Percentiles rank a stretch among this genome's conserved stretches.
Conservation (phyloP, 1,140 invertebrate genomes). For the Sycobia sp. region DNA sequence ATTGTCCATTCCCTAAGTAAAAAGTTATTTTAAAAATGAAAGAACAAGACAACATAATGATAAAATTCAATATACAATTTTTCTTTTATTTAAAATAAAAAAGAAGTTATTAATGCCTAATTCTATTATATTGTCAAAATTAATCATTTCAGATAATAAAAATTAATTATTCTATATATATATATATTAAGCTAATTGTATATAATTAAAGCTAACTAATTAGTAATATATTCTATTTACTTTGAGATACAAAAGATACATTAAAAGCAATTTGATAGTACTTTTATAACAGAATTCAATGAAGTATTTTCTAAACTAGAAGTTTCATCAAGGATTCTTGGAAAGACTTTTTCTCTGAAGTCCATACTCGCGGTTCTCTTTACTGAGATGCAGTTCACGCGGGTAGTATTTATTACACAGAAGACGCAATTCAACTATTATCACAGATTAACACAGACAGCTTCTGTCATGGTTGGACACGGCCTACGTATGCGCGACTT, state of each 20-base stretch:
- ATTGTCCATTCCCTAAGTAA: too few relatives aligned
- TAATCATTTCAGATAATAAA: too few relatives aligned
- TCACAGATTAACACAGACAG: slow-evolving; percentile 60
- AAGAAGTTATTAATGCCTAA: too few relatives aligned
- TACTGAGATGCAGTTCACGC: slow-evolving; percentile 41
- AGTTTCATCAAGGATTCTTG: slow-evolving; percentile 22
- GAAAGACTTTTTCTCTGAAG: slow-evolving; percentile 21
- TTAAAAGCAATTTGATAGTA: slow-evolving; percentile 15
- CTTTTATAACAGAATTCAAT: slow-evolving; percentile 10
- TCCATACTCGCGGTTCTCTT: slow-evolving; percentile 30
- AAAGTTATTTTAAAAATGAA: too few relatives aligned
- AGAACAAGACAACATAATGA: too few relatives aligned
- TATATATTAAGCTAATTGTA: too few relatives aligned
- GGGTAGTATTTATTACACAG: slow-evolving; percentile 50
- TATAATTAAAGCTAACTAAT: too few relatives aligned
- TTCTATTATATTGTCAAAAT: too few relatives aligned
- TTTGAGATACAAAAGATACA: slow-evolving; percentile 17
- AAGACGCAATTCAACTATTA: slow-evolving; percentile 56
- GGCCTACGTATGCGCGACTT: slow-evolving; percentile 41
- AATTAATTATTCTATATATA: too few relatives aligned
- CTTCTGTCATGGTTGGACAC: slow-evolving; percentile 53
- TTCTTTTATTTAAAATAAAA: too few relatives aligned
- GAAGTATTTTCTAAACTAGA: slow-evolving; percentile 20
- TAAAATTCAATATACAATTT: too few relatives aligned
- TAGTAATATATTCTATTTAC: too few relatives aligned